Evolutionary conservation across 2,797 vertebrate genomes (phyloP).

Genomic region (Esox masquinongy): DNA sequence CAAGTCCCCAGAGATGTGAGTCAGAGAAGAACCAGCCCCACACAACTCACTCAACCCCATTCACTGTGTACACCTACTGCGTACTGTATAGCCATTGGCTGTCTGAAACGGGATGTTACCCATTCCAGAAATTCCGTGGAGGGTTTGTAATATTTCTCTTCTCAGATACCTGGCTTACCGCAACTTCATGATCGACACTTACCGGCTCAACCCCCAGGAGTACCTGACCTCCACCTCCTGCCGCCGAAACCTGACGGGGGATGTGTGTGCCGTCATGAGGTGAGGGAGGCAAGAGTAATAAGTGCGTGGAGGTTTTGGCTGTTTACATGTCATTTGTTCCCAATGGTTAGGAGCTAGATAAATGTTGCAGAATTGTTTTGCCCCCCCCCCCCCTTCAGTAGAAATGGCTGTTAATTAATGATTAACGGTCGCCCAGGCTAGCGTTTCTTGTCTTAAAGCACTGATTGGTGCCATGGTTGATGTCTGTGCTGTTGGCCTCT

Average conservation of each 20-base stretch:
- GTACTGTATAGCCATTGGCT: neutral
- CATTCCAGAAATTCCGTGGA: neutral
- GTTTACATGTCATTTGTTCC: neutral
- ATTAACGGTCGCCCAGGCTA: no score
- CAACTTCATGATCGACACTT: constrained; percentile 99
- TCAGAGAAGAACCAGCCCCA: neutral
- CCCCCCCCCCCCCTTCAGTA: no score
- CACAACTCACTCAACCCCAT: neutral
- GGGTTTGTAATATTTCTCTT: neutral
- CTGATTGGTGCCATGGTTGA: neutral
- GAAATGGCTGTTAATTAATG: no score
- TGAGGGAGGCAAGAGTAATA: constrained; percentile 45
- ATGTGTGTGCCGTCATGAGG: constrained; percentile 98
- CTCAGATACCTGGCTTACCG: constrained; percentile 95
- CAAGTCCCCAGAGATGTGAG: constrained; percentile 98
- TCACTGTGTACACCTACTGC: neutral
- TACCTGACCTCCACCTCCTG: constrained; percentile 98
- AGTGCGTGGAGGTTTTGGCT: neutral
- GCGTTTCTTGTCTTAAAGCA: neutral
- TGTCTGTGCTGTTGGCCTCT: neutral
- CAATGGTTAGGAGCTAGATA: neutral
- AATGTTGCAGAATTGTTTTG: no score
- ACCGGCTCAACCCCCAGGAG: constrained; percentile 95
- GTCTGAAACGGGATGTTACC: neutral
- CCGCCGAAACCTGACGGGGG: constrained; percentile 92